Evolutionary conservation across 2,888 invertebrate species (phyloP), one percentile per base, ranked within the genome.

Genomic region (Drosophila emarginata): DNA sequence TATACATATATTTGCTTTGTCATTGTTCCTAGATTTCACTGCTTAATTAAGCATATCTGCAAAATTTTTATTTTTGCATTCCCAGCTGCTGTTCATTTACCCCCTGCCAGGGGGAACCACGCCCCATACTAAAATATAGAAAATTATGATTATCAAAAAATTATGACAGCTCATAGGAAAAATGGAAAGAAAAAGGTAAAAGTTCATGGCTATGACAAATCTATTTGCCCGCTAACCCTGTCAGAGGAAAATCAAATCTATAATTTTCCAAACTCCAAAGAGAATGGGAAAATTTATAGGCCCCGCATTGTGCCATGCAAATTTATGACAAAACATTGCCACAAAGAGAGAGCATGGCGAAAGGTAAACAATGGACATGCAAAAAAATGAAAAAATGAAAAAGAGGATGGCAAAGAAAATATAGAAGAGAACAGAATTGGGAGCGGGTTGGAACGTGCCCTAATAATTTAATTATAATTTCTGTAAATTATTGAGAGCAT

Each of bases 301-400:
- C 39, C 28, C 72, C 62, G 56, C 74, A 73, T 86, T 86, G 84
- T 86, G 77, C 51, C 66, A 85, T 86, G 84, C 83, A 88, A 84
- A 84, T 88, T 84, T 84, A 84, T 84, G 84, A 88, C 88, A 88
- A 82, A 84, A 88, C 83, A 88, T 83, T 80, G 77, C 60, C 70
- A 76, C 59, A 70, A 53, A 45, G 26, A 66, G 59, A 69, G 57
- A 53, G 78, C 66, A 64, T 84, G 79, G 70, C 56, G 72, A 82
- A 85, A 82, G 79, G 73, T 76, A 84, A 81, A 82, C 87, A 82
- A 84, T 68, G 71, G 56, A 36, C 39, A 37, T 36, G 39, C 53
- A 26, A 50, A 39, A 26, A 50, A n/a, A 37, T 4, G 7, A 40
- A 54, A 36, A 70, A 62, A 37, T 58, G 26, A 26, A 61, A 18